These are phyloP conservation scores for Microctenopoma lineatum DNA, from an alignment of 2,797 vertebrate genomes.

Conservation along the genomic window DNA sequence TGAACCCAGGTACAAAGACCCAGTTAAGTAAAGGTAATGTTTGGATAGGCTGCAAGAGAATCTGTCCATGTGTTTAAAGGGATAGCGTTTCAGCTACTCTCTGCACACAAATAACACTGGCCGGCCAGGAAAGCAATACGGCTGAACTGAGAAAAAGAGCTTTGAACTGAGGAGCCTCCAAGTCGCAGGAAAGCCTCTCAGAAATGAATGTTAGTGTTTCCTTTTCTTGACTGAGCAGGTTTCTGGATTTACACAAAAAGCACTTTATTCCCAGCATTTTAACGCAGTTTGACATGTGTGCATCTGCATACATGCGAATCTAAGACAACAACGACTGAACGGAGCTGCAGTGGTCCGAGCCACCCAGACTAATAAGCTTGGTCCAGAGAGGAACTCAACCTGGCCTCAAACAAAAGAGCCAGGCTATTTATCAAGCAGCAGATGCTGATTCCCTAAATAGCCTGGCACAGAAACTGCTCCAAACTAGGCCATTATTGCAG, in stretches of 20 bases:
- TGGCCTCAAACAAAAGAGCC: conserved; percentile 84
- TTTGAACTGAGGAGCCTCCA: conserved; percentile 71
- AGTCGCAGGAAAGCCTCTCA: conserved; percentile 66
- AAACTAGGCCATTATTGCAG: conserved; percentile 86
- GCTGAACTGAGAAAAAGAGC: conserved; percentile 50
- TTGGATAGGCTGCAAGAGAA: conserved; percentile 67
- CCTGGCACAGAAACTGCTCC: conserved; percentile 84
- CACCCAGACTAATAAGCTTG: conserved; percentile 59
- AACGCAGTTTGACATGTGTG: conserved; percentile 3
- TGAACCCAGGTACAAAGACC: conserved; percentile 72
- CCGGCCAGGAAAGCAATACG: conserved; percentile 68
- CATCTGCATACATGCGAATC: conserved; percentile 1
- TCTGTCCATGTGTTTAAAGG: conserved; percentile 63
- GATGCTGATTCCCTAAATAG: conserved; percentile 87
- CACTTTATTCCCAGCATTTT: conserved; percentile 14
- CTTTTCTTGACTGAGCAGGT: conserved; percentile 35
- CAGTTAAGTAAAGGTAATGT: conserved; percentile 74
- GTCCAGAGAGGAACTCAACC: conserved; percentile 80
- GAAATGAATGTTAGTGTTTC: conserved; percentile 53
- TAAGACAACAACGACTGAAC: conserved; percentile 33
- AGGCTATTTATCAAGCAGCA: conserved; percentile 86
- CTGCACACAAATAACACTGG: conserved; percentile 66
- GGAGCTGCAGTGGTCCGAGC: conserved; percentile 57
- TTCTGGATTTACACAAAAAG: conserved; percentile 37
- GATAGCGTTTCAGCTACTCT: conserved; percentile 69